These are phyloP conservation scores for Thera obeliscata DNA, from an alignment of 2,888 invertebrate species.

Conservation along the genomic window DNA sequence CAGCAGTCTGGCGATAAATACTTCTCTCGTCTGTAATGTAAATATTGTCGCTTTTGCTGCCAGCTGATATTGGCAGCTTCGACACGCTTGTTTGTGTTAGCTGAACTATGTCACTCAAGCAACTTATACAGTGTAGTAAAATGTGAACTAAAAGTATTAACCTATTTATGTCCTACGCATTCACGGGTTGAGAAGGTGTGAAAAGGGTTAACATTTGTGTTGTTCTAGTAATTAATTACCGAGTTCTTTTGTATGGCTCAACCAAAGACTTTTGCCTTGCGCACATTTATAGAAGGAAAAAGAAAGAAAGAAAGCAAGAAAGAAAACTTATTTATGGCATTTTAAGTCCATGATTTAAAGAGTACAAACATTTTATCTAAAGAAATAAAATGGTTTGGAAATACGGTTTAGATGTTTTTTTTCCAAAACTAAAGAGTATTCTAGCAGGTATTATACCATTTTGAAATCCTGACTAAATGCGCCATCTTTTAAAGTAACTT, in stretches of 20 bases:
- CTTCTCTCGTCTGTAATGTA: slow-evolving; percentile 15
- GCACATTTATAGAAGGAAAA: too few species aligned
- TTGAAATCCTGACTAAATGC: too few species aligned
- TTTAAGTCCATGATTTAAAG: too few species aligned
- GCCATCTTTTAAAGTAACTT: too few species aligned
- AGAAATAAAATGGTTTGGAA: too few species aligned
- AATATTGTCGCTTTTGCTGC: slow-evolving; percentile 30
- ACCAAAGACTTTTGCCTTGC: neutral
- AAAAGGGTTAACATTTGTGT: slow-evolving; percentile 44
- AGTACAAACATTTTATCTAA: too few species aligned
- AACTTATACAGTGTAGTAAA: slow-evolving; percentile 31
- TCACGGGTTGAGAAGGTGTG: slow-evolving; percentile 35
- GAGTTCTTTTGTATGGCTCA: neutral
- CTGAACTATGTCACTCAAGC: slow-evolving; percentile 24
- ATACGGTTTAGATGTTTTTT: too few species aligned
- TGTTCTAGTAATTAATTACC: slow-evolving; percentile 37
- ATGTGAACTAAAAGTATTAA: slow-evolving; percentile 29
- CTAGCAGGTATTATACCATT: too few species aligned
- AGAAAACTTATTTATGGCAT: too few species aligned
- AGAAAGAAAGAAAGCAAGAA: too few species aligned
- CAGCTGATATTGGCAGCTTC: slow-evolving; percentile 24
- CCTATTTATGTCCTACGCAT: slow-evolving; percentile 35
- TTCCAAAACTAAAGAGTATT: too few species aligned
- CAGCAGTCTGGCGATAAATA: neutral
- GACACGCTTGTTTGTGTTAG: slow-evolving; percentile 23